Conservation (phyloP, 2,797 vertebrate species). For the Anniella stebbinsi region DNA sequence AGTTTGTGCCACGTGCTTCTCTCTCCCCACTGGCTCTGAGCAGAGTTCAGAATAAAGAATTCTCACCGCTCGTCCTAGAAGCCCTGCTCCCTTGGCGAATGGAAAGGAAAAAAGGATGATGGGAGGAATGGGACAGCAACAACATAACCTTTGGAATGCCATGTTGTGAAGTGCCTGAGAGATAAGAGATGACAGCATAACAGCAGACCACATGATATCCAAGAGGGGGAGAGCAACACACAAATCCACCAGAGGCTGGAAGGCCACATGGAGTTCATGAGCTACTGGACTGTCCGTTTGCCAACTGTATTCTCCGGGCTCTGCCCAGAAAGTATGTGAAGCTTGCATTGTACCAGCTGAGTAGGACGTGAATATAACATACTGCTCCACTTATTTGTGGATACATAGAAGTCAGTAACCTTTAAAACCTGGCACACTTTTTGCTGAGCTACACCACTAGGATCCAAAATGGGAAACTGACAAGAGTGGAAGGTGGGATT, state of each 20-base stretch:
- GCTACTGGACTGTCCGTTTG: neutral
- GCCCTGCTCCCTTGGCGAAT: too few relatives aligned
- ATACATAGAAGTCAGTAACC: neutral
- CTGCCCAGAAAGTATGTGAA: neutral
- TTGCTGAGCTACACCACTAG: neutral
- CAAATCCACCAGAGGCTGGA: neutral
- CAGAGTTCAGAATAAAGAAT: neutral
- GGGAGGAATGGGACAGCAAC: too few relatives aligned
- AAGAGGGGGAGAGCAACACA: neutral
- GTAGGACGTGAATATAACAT: neutral
- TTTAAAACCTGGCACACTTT: neutral
- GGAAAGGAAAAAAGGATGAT: neutral
- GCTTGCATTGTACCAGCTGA: neutral
- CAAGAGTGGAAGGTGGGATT: neutral
- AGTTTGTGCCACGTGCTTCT: neutral
- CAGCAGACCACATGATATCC: neutral
- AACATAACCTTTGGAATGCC: constrained; percentile 4
- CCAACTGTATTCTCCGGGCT: neutral
- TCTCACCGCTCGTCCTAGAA: too few relatives aligned
- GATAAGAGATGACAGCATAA: neutral
- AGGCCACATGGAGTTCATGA: neutral
- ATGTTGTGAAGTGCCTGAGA: neutral
- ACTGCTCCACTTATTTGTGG: neutral
- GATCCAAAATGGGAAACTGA: neutral
- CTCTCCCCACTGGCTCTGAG: neutral